phyloP scores from a whole-genome alignment of 2,113 vertebrate genomes.

The Macroglossus sobrinus region DNA sequence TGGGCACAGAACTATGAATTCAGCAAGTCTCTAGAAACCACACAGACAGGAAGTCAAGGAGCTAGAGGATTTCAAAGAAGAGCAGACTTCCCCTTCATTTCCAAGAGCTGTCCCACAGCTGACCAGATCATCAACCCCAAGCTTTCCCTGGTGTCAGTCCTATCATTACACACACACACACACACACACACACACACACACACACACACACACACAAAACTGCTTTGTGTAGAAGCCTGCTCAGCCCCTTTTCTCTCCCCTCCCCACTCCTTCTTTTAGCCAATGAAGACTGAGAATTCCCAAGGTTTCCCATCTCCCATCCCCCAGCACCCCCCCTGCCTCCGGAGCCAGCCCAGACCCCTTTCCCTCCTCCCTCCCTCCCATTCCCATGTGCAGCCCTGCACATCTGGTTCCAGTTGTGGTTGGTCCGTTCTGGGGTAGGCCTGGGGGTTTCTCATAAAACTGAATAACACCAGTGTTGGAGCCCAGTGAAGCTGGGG shows the following conservation, averaged over 20 bases:
- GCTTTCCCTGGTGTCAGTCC: background rate
- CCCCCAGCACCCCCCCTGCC: background rate
- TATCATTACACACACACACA: too few species aligned
- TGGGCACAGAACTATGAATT: background rate
- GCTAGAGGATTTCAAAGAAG: background rate
- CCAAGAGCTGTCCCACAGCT: background rate
- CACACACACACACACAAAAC: background rate
- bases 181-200: background rate
- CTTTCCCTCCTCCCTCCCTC: background rate
- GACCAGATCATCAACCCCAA: background rate
- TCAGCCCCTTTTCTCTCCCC: background rate
- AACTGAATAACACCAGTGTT: constrained; percentile 70
- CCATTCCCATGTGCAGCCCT: background rate
- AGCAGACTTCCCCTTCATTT: background rate
- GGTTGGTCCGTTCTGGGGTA: constrained; percentile 74
- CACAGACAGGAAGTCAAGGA: constrained; percentile 10
- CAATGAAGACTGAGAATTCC: constrained; percentile 53
- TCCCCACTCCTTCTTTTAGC: background rate
- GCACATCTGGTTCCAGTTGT: constrained; percentile 82
- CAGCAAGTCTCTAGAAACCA: constrained; percentile 14
- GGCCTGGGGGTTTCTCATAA: constrained; percentile 73
- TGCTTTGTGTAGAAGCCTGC: background rate
- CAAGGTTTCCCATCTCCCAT: constrained; percentile 44
- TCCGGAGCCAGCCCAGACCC: background rate
- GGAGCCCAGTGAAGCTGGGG: constrained; percentile 39